A percentile compares a stretch with the other conserved stretches of the same genome.
phyloP scores from a whole-genome alignment of 2,113 vertebrate genomes.

The Psephotus haematonotus region DNA sequence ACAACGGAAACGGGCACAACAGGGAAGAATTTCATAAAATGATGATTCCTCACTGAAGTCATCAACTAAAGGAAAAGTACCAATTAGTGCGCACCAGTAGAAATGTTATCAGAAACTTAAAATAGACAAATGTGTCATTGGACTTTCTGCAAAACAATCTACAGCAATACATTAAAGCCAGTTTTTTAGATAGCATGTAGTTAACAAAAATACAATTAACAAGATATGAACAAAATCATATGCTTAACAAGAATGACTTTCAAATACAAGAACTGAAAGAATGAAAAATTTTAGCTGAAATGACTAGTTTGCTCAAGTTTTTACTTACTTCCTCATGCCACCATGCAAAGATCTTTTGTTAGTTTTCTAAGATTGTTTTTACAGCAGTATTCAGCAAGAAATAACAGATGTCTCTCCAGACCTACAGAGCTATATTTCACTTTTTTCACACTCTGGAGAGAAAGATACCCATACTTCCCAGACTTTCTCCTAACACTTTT shows the following conservation, averaged over 20 bases:
- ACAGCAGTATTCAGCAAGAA: background rate
- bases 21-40: slow-evolving; percentile 97
- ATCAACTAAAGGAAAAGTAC: slow-evolving; percentile 79
- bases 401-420: background rate
- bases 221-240: background rate
- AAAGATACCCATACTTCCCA: background rate
- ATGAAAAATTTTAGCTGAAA: background rate
- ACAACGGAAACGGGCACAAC: slow-evolving; percentile 95
- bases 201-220: background rate
- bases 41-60: slow-evolving; percentile 95
- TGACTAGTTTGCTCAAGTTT: background rate
- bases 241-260: background rate
- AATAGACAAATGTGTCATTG: background rate
- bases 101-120: background rate
- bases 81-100: background rate
- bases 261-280: background rate
- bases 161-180: background rate
- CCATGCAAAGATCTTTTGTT: background rate
- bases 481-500: background rate
- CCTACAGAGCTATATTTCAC: background rate
- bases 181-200: background rate
- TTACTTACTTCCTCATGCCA: background rate
- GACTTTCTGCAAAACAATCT: background rate
- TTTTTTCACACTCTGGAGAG: background rate
- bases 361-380: background rate